Conservation (phyloP, 1,140 invertebrate genomes). For the Dinothrombium tinctorium region DNA sequence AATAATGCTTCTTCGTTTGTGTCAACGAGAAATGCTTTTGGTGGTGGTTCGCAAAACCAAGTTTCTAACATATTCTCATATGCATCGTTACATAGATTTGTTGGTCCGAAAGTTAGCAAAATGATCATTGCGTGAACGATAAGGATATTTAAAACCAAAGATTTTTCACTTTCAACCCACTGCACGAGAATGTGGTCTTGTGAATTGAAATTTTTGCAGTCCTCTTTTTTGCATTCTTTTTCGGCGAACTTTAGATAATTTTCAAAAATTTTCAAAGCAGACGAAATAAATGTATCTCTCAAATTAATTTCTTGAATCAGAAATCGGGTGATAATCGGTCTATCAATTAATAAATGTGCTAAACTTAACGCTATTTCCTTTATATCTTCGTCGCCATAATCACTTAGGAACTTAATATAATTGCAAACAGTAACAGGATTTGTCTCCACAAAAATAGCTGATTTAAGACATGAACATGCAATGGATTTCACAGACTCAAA, state of each 20-base stretch:
- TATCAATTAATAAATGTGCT: conserved; percentile 70
- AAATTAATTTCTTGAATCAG: background rate
- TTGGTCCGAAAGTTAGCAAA: conserved; percentile 40
- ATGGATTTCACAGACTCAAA: conserved; percentile 28
- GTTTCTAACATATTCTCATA: conserved; percentile 42
- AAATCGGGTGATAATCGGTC: conserved; percentile 60
- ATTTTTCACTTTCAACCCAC: conserved; percentile 57
- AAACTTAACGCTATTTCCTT: conserved; percentile 40
- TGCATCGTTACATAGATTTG: conserved; percentile 20
- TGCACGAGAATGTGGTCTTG: conserved; percentile 37
- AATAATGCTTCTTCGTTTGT: conserved; percentile 61
- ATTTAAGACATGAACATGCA: conserved; percentile 15
- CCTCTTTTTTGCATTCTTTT: background rate
- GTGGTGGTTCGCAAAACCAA: conserved; percentile 30
- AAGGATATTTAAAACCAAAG: conserved; percentile 58
- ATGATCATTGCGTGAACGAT: conserved; percentile 88
- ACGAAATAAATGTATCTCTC: conserved; percentile 30
- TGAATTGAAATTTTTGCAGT: background rate
- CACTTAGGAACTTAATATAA: conserved; percentile 64
- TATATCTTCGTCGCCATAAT: conserved; percentile 24
- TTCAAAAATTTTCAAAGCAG: conserved; percentile 50
- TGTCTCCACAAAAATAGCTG: conserved; percentile 74
- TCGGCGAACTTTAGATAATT: conserved; percentile 25
- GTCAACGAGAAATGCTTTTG: conserved; percentile 53
- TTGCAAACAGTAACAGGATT: conserved; percentile 53